A percentile compares a stretch with the other conserved stretches of the same genome.
phyloP scores from a whole-genome alignment of 1,140 invertebrate species.

The Eubasilissa regina region DNA sequence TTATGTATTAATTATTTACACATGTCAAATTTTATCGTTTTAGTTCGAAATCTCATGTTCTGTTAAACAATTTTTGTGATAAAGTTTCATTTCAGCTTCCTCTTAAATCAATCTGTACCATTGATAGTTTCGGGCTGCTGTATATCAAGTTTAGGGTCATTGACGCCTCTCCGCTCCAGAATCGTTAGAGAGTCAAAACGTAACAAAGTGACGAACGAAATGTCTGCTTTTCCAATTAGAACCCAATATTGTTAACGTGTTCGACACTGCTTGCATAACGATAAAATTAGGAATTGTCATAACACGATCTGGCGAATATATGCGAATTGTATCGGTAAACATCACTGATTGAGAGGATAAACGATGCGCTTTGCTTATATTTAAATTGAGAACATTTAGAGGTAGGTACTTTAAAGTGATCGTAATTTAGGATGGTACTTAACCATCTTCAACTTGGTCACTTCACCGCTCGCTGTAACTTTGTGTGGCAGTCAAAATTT shows the following conservation, averaged over 20 bases:
- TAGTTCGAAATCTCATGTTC: too few species aligned
- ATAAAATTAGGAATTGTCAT: neutral
- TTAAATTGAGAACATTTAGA: too few species aligned
- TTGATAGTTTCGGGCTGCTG: too few species aligned
- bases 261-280: neutral
- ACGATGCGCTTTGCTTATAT: neutral
- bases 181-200: slow-evolving; percentile 19
- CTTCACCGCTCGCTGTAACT: neutral
- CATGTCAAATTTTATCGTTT: too few species aligned
- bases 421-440: neutral
- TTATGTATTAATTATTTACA: too few species aligned
- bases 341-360: neutral
- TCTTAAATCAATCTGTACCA: too few species aligned
- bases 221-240: slow-evolving; percentile 7
- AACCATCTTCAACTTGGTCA: neutral
- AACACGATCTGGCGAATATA: slow-evolving; percentile 19
- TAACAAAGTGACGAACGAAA: neutral
- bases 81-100: too few species aligned
- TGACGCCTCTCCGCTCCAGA: slow-evolving; percentile 2
- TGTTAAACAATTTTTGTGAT: too few species aligned
- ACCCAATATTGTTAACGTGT: neutral
- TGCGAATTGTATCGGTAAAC: slow-evolving; percentile 26
- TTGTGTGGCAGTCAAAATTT: neutral
- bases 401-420: neutral
- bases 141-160: neutral